Conservation (phyloP, 2,888 invertebrate genomes). For the Galeruca laticollis region DNA sequence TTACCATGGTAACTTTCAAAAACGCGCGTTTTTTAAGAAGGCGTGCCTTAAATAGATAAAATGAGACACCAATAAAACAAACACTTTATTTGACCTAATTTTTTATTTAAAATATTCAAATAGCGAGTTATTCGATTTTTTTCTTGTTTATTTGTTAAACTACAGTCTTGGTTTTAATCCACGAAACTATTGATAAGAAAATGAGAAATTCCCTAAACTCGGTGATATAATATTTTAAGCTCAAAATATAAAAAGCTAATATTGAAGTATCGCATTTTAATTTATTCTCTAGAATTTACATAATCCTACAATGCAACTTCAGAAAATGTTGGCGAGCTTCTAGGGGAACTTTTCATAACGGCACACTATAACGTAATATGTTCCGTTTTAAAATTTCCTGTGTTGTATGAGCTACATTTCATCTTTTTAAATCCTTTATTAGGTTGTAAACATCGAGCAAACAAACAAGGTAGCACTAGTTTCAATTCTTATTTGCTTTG, state of each 20-base stretch:
- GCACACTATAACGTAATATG: constrained; percentile 27
- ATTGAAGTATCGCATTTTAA: constrained; percentile 38
- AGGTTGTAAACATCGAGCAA: constrained; percentile 24
- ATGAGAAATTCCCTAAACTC: neutral
- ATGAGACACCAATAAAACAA: no score
- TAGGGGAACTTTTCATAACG: constrained; percentile 38
- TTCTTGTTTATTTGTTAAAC: neutral
- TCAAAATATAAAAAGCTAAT: constrained; percentile 25
- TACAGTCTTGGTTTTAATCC: neutral
- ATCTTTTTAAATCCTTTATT: constrained; percentile 34
- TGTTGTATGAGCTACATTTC: constrained; percentile 28
- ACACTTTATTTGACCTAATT: neutral
- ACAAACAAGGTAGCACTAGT: constrained; percentile 5
- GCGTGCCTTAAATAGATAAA: no score
- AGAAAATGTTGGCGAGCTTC: constrained; percentile 31
- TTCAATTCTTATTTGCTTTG: neutral
- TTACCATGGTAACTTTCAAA: no score
- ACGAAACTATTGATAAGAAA: neutral
- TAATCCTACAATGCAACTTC: constrained; percentile 37
- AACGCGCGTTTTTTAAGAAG: no score
- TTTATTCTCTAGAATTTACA: constrained; percentile 37
- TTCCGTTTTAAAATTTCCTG: constrained; percentile 29
- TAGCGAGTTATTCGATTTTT: neutral
- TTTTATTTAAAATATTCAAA: neutral
- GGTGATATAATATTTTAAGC: constrained; percentile 5